Evolutionary conservation across 2,113 vertebrate genomes (phyloP).

Genomic region (Mormyrus lacerda): DNA sequence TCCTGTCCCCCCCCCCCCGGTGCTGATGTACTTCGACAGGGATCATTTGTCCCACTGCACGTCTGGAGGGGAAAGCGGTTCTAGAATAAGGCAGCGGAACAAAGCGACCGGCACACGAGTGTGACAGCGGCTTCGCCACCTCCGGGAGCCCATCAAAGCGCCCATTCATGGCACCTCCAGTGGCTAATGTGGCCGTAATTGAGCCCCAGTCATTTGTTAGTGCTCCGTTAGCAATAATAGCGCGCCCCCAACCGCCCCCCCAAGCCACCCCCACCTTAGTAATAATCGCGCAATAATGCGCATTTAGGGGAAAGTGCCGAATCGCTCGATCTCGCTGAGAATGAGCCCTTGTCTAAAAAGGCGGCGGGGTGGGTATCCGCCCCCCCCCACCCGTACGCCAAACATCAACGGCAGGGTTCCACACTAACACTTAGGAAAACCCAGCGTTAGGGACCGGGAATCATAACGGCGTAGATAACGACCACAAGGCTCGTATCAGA

Average conservation of each 20-base stretch:
- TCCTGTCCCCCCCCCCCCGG: conserved; percentile 39
- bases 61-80: conserved; percentile 22
- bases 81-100: neutral
- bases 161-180: neutral
- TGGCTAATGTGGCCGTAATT: neutral
- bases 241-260: rapidly evolving
- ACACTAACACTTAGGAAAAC: neutral
- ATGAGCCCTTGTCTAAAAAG: neutral
- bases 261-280: neutral
- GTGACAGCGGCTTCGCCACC: neutral
- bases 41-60: conserved; percentile 39
- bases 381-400: neutral
- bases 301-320: neutral
- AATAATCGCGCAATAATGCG: neutral
- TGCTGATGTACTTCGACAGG: conserved; percentile 48
- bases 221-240: neutral
- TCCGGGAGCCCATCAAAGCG: neutral
- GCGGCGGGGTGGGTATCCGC: neutral
- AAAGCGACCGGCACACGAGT: neutral
- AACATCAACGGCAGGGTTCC: neutral
- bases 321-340: neutral
- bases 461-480: neutral
- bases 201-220: neutral
- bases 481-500: neutral
- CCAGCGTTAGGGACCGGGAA: neutral